Base-by-base conservation (phyloP, 2,113 vertebrate species). In the Sula dactylatra region DNA sequence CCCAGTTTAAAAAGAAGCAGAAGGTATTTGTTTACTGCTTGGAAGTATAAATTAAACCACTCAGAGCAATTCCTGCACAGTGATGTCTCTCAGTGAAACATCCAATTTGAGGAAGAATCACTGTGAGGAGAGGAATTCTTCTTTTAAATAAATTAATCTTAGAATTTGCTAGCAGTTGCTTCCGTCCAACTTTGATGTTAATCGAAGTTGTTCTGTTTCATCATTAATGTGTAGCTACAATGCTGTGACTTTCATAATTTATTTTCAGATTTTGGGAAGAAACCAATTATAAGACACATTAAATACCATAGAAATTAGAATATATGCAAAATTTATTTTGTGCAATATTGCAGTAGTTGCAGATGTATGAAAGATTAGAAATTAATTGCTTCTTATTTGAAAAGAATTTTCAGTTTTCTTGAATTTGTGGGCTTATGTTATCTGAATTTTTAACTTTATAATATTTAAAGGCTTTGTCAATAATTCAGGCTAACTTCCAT, bases 381-480 rank as follows among this genome's bases (percentile, higher is more conserved):
- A 88, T 38, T 49, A 88, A 59, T 71, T 93, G 42, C 61, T 66
- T 93, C 20, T 44, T 2, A 26, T 74, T 86, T 65, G 14, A 40
- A 89, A 58, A 12, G 16, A 70, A 13, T 70, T 81, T 82, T 81
- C 66, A 4, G 5, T 81, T 88, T 89, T 55, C 25, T 32, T 49
- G 31, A 24, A 18, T 64, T 7, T 12, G 2, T 59, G 34, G 17
- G 3, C 2, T 58, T 67, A 3, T 0, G 0, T 58, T 18, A n/a
- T 42, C 29, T 62, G 59, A 50, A 32, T 54, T 88, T 86, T 90
- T 72, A 62, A 9, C 20, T 42, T 50, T 7, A 11, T 49, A 21
- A 17, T 36, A 26, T 42, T 56, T 73, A 34, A 85, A 38, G 47
- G 25, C 15, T 70, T 61, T 76, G n/a, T 55, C 38, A 88, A 2